Percentiles rank a stretch among this genome's conserved stretches.
Evolutionary conservation across 35 echinoderm and acorn worm species (phyloP).

Genomic region (Ophiothrix spiculata): DNA sequence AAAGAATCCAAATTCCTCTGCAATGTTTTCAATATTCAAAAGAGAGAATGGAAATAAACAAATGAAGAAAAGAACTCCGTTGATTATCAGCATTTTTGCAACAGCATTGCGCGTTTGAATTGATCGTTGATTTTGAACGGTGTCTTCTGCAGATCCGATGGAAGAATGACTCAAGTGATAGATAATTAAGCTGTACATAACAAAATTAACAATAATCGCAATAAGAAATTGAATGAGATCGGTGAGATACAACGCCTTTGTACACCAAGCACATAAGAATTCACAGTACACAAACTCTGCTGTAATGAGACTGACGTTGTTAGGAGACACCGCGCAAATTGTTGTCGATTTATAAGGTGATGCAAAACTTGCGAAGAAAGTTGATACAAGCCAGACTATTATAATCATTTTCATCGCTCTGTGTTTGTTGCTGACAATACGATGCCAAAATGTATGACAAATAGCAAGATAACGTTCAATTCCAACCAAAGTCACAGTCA

Average conservation of each 20-base stretch:
- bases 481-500: not conserved
- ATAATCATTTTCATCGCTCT: not conserved
- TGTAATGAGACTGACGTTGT: not conserved
- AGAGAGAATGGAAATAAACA: slow-evolving; percentile 33
- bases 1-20: not conserved
- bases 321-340: not conserved
- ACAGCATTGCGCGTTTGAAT: slow-evolving; percentile 25
- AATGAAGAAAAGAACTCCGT: slow-evolving; percentile 46
- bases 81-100: slow-evolving; percentile 53
- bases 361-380: not conserved
- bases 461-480: not conserved
- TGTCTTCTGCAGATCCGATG: not conserved
- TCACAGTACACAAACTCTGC: not conserved
- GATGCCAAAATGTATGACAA: slow-evolving; percentile 9
- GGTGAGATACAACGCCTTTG: not conserved
- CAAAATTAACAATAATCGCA: not conserved
- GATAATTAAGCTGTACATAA: not conserved
- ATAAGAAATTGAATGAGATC: not conserved
- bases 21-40: not conserved
- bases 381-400: not conserved
- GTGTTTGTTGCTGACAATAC: not conserved
- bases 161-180: not conserved
- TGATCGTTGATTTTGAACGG: not conserved
- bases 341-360: not conserved
- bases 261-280: not conserved